Evolutionary conservation across 2,888 invertebrate species (phyloP), one percentile per base, ranked within the genome.

Genomic region (Cantharis rustica): DNA sequence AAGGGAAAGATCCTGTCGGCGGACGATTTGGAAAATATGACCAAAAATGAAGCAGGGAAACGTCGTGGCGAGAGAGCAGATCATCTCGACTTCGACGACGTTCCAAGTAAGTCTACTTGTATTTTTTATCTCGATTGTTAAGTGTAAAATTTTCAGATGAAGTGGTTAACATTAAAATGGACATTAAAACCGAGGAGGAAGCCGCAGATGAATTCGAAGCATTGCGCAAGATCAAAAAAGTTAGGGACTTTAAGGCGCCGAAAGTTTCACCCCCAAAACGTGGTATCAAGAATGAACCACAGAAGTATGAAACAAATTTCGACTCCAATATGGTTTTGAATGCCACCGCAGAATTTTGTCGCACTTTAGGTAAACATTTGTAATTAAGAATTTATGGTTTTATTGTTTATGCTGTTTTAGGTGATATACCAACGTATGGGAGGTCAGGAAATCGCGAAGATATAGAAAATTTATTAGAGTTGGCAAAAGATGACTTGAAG

Each of bases 301-400:
- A 47, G 7, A 47, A 47, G n/a, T 47, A 47, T n/a, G 47, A 47
- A 7, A 47, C 47, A 9, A 47, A 47, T 47, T 47, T 47, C 7
- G 47, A 47, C 7, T 47, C 47, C 71, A 91, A 91, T 81, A 98
- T 98, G 84, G 92, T 95, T 75, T 89, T 98, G 73, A 97, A 98
- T 90, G 94, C 97, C 0, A 98, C 98, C 0, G 98, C 98, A 0
- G 98, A 98, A 90, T 98, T 98, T 90, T 98, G 98, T 86, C 93
- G 98, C 83, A 97, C 97, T 68, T 91, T 98, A 9, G 88, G 86
- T 85, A 77, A 82, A 73, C 47, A 68, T 74, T 64, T 31, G 31
- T 7, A 68, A 47, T 23, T 7, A 26, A 47, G 61, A 31, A 47
- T 70, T 15, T 1, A 23, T 15, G 1, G 13, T 69, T 31, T 20